Evolutionary conservation across 2,797 vertebrate genomes (phyloP).

Genomic region (Enteromius treurensis): DNA sequence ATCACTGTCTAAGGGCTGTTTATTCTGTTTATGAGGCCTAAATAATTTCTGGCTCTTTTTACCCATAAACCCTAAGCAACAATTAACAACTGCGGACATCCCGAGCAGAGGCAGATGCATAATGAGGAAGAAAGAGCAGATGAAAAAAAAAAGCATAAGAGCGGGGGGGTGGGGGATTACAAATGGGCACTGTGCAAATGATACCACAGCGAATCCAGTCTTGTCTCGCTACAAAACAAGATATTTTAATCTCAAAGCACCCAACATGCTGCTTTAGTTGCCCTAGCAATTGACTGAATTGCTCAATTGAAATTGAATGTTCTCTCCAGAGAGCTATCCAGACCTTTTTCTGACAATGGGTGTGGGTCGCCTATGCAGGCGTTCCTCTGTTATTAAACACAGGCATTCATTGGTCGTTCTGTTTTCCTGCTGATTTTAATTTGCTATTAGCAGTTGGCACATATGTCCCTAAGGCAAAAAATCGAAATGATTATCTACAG

Average conservation of each 20-base stretch:
- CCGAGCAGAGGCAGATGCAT: conserved; percentile 71
- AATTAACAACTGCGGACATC: conserved; percentile 78
- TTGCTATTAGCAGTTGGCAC: conserved; percentile 48
- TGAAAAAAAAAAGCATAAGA: conserved; percentile 63
- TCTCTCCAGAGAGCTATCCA: conserved; percentile 57
- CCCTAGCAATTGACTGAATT: conserved; percentile 59
- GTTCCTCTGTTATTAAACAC: conserved; percentile 40
- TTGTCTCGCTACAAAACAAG: conserved; percentile 57
- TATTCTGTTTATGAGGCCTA: conserved; percentile 81
- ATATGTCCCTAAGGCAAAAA: conserved; percentile 35
- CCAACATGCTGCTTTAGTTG: conserved; percentile 59
- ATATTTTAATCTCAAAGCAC: conserved; percentile 62
- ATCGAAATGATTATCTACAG: neutral
- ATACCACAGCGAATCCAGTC: conserved; percentile 69
- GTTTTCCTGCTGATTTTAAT: conserved; percentile 52
- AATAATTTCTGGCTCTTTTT: conserved; percentile 81
- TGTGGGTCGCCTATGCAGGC: conserved; percentile 29
- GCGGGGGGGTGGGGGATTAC: conserved; percentile 61
- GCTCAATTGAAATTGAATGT: conserved; percentile 59
- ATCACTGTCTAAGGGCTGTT: conserved; percentile 75
- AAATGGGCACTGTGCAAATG: conserved; percentile 69
- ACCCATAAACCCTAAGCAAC: conserved; percentile 81
- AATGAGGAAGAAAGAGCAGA: conserved; percentile 68
- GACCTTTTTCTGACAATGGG: conserved; percentile 40
- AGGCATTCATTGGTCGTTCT: conserved; percentile 33